Evolutionary conservation across 2,888 invertebrate species (phyloP).

Genomic region (Noctuana brunneofusca): DNA sequence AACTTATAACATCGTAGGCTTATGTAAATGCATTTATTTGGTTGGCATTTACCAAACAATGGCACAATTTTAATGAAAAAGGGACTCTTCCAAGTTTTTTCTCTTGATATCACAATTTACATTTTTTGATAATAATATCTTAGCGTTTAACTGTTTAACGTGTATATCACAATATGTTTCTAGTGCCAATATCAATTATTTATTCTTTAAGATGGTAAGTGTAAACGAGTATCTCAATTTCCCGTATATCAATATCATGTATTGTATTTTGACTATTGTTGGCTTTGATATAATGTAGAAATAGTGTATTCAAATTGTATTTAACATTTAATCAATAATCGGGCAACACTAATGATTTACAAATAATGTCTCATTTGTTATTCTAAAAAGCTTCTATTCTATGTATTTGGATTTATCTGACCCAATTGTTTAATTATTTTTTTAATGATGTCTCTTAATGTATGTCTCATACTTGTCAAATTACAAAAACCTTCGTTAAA

Average conservation of each 20-base stretch:
- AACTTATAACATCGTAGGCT: constrained; percentile 11
- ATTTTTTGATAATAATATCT: constrained; percentile 15
- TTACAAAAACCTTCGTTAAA: no score
- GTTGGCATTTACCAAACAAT: constrained; percentile 20
- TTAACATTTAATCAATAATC: background rate
- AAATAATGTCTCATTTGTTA: no score
- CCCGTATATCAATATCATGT: background rate
- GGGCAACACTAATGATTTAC: no score
- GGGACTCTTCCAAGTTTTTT: constrained; percentile 3
- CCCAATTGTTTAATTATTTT: no score
- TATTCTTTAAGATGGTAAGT: constrained; percentile 2
- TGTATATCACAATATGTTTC: constrained; percentile 18
- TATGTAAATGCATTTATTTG: constrained; percentile 26
- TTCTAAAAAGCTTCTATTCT: no score
- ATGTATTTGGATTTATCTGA: background rate
- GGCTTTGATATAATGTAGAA: background rate
- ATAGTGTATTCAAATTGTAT: background rate
- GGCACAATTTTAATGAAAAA: constrained; percentile 25
- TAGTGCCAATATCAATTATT: constrained; percentile 24
- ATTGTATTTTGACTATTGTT: background rate
- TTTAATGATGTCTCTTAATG: no score
- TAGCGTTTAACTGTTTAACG: constrained; percentile 6
- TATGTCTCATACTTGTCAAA: no score
- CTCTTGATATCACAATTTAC: constrained; percentile 27
- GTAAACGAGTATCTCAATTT: background rate